Percentiles rank a stretch among this genome's conserved stretches.
Conservation (phyloP, 2,797 vertebrate genomes). For the Chiloscyllium punctatum region DNA sequence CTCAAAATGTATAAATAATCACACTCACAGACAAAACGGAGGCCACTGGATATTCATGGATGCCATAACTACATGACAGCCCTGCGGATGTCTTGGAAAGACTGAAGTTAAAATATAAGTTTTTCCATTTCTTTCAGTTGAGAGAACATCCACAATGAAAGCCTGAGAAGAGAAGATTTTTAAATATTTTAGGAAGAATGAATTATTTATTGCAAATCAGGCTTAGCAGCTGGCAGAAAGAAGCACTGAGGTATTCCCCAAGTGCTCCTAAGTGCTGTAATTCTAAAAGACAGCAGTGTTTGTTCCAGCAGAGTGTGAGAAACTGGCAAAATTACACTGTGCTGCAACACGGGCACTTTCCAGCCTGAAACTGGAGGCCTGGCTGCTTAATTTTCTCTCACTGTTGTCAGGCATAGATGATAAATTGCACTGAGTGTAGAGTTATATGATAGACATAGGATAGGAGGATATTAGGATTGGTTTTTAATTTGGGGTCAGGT, state of each 20-base stretch:
- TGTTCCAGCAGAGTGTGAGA: slow-evolving; percentile 13
- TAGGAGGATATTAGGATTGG: no score
- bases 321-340: neutral
- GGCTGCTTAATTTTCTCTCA: neutral
- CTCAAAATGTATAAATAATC: neutral
- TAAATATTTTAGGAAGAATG: slow-evolving; percentile 20
- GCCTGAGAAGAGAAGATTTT: slow-evolving; percentile 8
- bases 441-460: no score
- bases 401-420: neutral
- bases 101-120: neutral
- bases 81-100: neutral
- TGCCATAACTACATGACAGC: neutral
- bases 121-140: neutral
- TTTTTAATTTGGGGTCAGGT: neutral
- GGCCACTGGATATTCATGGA: neutral
- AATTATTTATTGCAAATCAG: slow-evolving; percentile 29
- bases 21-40: neutral
- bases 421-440: neutral
- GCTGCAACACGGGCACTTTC: neutral
- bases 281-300: neutral
- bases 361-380: neutral
- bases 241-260: neutral
- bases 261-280: neutral
- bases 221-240: neutral
- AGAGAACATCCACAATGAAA: neutral